Evolutionary conservation across 2,888 invertebrate genomes (phyloP).

Genomic region (Eudasyphora cyanicolor): DNA sequence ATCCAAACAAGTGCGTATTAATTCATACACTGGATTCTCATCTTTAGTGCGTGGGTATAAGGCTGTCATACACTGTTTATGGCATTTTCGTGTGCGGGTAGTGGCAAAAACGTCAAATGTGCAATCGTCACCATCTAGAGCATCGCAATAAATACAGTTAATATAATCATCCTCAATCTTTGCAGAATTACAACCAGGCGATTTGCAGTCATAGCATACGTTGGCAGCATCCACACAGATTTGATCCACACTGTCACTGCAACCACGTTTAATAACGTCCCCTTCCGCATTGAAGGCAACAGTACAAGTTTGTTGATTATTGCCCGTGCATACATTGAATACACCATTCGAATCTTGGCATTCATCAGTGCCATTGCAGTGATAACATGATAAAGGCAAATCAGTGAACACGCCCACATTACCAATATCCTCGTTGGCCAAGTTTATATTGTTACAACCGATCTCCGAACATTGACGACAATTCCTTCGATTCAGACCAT

Average conservation of each 20-base stretch:
- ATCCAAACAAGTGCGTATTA: constrained; percentile 74
- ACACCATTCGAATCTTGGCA: constrained; percentile 51
- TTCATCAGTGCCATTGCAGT: constrained; percentile 63
- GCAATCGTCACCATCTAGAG: constrained; percentile 68
- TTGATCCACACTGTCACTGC: constrained; percentile 64
- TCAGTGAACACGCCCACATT: constrained; percentile 67
- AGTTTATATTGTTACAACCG: constrained; percentile 64
- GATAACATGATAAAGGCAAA: constrained; percentile 68
- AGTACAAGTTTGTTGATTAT: constrained; percentile 67
- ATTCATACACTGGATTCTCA: constrained; percentile 68
- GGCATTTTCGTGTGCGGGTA: constrained; percentile 67
- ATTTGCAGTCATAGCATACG: constrained; percentile 74
- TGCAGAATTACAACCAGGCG: constrained; percentile 74
- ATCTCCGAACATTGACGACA: constrained; percentile 62
- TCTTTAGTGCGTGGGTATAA: constrained; percentile 73
- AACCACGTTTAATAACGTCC: constrained; percentile 66
- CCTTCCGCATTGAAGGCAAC: constrained; percentile 63
- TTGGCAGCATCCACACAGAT: constrained; percentile 63
- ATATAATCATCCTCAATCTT: constrained; percentile 66
- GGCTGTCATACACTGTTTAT: constrained; percentile 74
- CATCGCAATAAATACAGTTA: constrained; percentile 73
- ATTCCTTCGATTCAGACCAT: constrained; percentile 45
- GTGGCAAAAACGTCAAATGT: constrained; percentile 66
- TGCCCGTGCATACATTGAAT: constrained; percentile 52
- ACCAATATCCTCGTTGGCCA: constrained; percentile 59